Percentiles rank a stretch among this genome's conserved stretches.
phyloP scores from a whole-genome alignment of 2,888 invertebrate species.

The Nipponacmea schrenckii region DNA sequence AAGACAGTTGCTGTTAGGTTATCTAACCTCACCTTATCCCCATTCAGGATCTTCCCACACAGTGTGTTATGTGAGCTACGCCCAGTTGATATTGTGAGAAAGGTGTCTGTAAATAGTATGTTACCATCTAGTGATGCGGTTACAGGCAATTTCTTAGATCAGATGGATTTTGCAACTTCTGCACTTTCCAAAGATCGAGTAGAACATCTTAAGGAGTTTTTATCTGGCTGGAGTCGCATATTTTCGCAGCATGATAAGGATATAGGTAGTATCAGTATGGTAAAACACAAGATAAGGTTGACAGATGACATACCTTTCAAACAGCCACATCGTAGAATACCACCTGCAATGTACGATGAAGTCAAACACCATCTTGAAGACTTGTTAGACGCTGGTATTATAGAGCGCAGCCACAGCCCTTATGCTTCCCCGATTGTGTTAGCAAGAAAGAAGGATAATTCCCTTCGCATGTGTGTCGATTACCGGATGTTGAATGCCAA shows the following conservation, averaged over 20 bases:
- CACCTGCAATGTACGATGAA: slow-evolving; percentile 24
- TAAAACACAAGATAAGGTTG: slow-evolving; percentile 25
- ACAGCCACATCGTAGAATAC: slow-evolving; percentile 25
- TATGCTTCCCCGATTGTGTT: too few relatives aligned
- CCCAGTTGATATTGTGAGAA: too few relatives aligned
- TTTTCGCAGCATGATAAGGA: slow-evolving; percentile 8
- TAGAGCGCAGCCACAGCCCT: slow-evolving; percentile 18
- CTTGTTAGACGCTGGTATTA: slow-evolving; percentile 21
- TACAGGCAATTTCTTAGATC: background rate
- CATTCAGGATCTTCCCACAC: too few relatives aligned
- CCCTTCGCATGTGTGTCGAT: background rate
- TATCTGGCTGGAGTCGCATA: background rate
- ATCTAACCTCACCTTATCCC: too few relatives aligned
- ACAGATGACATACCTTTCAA: slow-evolving; percentile 21
- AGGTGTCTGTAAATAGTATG: too few relatives aligned
- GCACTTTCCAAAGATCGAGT: background rate
- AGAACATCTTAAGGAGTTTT: background rate
- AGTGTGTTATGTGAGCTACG: too few relatives aligned
- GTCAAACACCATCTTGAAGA: slow-evolving; percentile 26
- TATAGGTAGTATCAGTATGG: slow-evolving; percentile 17
- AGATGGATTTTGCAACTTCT: background rate
- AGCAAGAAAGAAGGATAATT: too few relatives aligned
- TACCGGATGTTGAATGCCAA: background rate
- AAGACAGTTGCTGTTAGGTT: too few relatives aligned
- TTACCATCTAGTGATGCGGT: too few relatives aligned